phyloP scores from a whole-genome alignment of 2,113 vertebrate species.

The Microtus richardsoni region DNA sequence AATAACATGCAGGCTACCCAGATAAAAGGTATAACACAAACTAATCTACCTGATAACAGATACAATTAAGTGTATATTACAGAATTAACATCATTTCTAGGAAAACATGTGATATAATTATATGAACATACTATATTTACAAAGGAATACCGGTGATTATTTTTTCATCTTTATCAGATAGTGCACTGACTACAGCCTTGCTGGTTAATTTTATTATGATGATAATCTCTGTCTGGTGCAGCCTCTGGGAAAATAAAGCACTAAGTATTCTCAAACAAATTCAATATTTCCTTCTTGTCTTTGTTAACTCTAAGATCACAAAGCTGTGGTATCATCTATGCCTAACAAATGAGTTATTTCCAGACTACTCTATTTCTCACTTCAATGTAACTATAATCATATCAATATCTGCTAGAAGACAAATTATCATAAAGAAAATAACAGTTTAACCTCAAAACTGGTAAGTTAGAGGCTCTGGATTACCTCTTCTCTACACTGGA shows the following conservation, averaged over 20 bases:
- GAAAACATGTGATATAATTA: slow-evolving; percentile 21
- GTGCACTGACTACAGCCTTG: background rate
- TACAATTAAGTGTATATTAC: slow-evolving; percentile 5
- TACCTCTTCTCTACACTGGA: background rate
- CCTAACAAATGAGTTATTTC: slow-evolving; percentile 21
- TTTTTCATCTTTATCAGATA: slow-evolving; percentile 6
- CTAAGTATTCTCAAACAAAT: background rate
- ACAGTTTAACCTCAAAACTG: slow-evolving; percentile 20
- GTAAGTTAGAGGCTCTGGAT: background rate
- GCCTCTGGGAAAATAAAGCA: background rate
- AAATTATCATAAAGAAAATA: slow-evolving; percentile 1
- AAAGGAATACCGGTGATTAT: slow-evolving; percentile 31
- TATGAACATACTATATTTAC: slow-evolving; percentile 25
- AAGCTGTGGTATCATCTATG: slow-evolving; percentile 12
- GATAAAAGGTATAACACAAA: slow-evolving; percentile 49
- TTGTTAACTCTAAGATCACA: slow-evolving; percentile 47
- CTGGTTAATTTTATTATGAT: slow-evolving; percentile 32
- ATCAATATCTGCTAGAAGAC: background rate
- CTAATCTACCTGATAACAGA: slow-evolving; percentile 30
- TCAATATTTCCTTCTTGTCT: slow-evolving; percentile 45
- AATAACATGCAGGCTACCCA: background rate
- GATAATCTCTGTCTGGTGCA: slow-evolving; percentile 1
- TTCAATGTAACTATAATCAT: slow-evolving; percentile 23
- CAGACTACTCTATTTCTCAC: background rate
- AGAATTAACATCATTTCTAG: slow-evolving; percentile 12